These are phyloP conservation scores for Naso thynnoides DNA, from an alignment of 2,797 vertebrate species.

Conservation along the genomic window DNA sequence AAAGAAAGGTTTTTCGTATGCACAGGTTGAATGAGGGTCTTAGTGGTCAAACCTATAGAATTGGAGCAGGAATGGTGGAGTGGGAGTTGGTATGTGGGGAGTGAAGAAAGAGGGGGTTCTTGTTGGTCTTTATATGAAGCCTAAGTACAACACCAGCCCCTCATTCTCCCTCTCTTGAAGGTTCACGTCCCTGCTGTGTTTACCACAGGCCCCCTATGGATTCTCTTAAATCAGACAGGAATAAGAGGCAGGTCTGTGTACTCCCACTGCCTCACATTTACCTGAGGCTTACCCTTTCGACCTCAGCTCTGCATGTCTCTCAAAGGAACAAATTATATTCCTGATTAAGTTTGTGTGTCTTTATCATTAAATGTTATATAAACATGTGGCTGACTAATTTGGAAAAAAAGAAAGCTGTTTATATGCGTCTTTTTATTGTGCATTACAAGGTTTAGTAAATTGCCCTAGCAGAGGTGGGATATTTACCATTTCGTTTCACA, in stretches of 20 bases:
- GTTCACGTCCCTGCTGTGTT: conserved; percentile 77
- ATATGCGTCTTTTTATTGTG: conserved; percentile 34
- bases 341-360: conserved; percentile 61
- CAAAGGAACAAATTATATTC: conserved; percentile 68
- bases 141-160: conserved; percentile 72
- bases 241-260: conserved; percentile 70
- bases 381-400: conserved; percentile 53
- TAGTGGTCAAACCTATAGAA: conserved; percentile 78
- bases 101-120: conserved; percentile 51
- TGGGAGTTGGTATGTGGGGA: conserved; percentile 71
- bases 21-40: conserved; percentile 78
- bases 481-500: conserved; percentile 63
- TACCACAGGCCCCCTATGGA: conserved; percentile 78
- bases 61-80: conserved; percentile 58
- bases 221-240: conserved; percentile 77
- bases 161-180: conserved; percentile 73
- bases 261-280: conserved; percentile 79
- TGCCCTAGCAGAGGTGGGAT: conserved; percentile 57
- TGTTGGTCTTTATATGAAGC: conserved; percentile 77
- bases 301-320: conserved; percentile 65
- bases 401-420: conserved; percentile 42
- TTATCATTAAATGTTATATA: conserved; percentile 51
- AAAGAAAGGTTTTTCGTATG: conserved; percentile 70
- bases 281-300: conserved; percentile 83
- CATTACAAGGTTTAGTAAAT: conserved; percentile 56